Evolutionary conservation across 2,888 invertebrate genomes (phyloP), one percentile per base, ranked within the genome.

Genomic region (Drosophila yooni): DNA sequence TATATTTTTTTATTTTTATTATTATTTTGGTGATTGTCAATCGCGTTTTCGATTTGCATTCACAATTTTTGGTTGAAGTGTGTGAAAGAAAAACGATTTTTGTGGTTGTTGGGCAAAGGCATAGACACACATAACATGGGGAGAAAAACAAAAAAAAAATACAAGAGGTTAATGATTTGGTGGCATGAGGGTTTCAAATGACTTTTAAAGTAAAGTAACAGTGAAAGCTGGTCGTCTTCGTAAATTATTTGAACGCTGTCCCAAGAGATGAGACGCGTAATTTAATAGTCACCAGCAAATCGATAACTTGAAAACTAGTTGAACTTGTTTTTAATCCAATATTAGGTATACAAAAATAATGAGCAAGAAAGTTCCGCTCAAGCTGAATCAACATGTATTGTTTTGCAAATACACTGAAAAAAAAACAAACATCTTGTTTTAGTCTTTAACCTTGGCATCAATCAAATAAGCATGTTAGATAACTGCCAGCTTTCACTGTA

Each of bases 101-200:
- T 56, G 61, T 70, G 64, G 56, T 66, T 51, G 50, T 43, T 57
- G 68, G 50, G 51, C 64, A 64, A 54, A 70, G 38, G 40, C 53
- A 62, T 38, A 62, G 25, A 60, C 31, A 67, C 29, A 67, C 36
- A 73, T 64, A 50, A 60, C 70, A 68, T 43, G 65, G 58, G 40
- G 33, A 66, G 60, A 74, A 38, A 53, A 34, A 57, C 33, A 29
- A 13, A 58, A 46, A 63, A 33, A n/a, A 57, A 40, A 70, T 38
- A 50, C 70, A 76, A 61, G 74, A 74, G 74, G 80, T 80, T 81
- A 74, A 80, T 81, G 79, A 79, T 63, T 76, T 68, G 25, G 46
- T 46, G 25, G 46, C 46, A 25, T 46, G 66, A 57, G 57, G 59
- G 72, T 64, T 64, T 72, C 40, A 54, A 63, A 59, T 66, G 38